Conservation (phyloP, 2,888 invertebrate genomes). For the Odontocolon sp. region DNA sequence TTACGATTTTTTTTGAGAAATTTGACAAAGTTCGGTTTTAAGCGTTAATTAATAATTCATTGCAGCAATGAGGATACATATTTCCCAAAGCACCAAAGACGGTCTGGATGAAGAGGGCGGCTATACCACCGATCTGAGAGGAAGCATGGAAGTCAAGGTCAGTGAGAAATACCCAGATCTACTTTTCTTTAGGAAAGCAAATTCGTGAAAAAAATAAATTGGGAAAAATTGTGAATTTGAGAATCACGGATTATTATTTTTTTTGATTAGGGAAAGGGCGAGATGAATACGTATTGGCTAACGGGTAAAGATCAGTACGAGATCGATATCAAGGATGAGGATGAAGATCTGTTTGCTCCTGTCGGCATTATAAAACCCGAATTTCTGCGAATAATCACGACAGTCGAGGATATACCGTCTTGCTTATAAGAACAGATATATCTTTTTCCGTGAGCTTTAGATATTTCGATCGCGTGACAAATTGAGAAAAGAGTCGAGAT, state of each 20-base stretch:
- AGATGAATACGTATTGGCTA: conserved; percentile 93
- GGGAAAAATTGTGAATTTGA: no score
- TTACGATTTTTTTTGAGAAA: not conserved
- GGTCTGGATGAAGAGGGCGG: conserved; percentile 90
- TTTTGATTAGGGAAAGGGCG: conserved; percentile 90
- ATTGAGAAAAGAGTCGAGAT: no score
- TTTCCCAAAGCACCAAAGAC: conserved; percentile 90
- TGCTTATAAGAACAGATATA: conserved; percentile 3
- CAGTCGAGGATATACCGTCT: conserved; percentile 24
- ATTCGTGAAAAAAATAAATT: no score
- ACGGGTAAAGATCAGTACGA: conserved; percentile 40
- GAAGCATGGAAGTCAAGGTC: conserved; percentile 92
- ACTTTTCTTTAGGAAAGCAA: no score
- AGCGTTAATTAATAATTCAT: conserved; percentile 37
- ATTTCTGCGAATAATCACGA: conserved; percentile 48
- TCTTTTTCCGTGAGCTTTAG: no score
- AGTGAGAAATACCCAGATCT: no score
- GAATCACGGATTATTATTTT: not conserved
- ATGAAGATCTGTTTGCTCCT: conserved; percentile 24
- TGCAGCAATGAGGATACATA: conserved; percentile 91
- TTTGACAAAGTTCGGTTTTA: not conserved
- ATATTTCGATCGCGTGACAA: no score
- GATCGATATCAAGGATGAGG: conserved; percentile 25
- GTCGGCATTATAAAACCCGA: conserved; percentile 48
- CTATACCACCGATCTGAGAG: conserved; percentile 89